Percentiles rank a stretch among this genome's conserved stretches.
phyloP scores from a whole-genome alignment of 2,888 invertebrate genomes.

The Volucella zonaria region DNA sequence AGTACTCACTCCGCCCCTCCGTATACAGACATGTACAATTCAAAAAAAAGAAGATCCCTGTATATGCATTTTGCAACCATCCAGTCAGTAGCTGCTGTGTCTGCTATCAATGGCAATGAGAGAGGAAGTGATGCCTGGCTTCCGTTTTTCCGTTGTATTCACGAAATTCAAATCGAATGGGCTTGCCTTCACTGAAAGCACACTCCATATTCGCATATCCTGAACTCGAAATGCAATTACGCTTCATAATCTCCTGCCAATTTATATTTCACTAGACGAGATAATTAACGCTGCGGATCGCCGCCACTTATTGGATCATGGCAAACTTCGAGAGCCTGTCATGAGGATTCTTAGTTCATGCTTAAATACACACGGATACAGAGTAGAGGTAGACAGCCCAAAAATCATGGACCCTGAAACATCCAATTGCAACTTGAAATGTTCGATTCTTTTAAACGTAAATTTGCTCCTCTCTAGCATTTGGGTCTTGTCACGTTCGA shows the following conservation, averaged over 20 bases:
- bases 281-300: conserved; percentile 68
- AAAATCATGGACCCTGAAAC: conserved; percentile 40
- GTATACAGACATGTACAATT: too few relatives aligned
- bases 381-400: neutral
- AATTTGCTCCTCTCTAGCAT: neutral
- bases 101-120: conserved; percentile 46
- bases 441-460: conserved; percentile 24
- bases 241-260: conserved; percentile 70
- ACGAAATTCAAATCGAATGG: conserved; percentile 47
- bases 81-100: neutral
- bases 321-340: conserved; percentile 23
- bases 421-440: conserved; percentile 10
- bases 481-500: conserved; percentile 41
- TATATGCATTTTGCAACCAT: neutral
- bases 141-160: conserved; percentile 14
- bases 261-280: conserved; percentile 65
- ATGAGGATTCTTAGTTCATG: conserved; percentile 1
- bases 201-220: conserved; percentile 55
- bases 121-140: neutral
- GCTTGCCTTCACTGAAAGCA: conserved; percentile 17
- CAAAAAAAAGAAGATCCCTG: conserved; percentile 2
- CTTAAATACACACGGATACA: neutral
- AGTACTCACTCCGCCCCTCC: too few relatives aligned
- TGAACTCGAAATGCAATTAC: conserved; percentile 65
- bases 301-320: conserved; percentile 52